A percentile compares a stretch with the other conserved stretches of the same genome.
phyloP scores from a whole-genome alignment of 2,113 vertebrate species.

The Platycercus adscitus region DNA sequence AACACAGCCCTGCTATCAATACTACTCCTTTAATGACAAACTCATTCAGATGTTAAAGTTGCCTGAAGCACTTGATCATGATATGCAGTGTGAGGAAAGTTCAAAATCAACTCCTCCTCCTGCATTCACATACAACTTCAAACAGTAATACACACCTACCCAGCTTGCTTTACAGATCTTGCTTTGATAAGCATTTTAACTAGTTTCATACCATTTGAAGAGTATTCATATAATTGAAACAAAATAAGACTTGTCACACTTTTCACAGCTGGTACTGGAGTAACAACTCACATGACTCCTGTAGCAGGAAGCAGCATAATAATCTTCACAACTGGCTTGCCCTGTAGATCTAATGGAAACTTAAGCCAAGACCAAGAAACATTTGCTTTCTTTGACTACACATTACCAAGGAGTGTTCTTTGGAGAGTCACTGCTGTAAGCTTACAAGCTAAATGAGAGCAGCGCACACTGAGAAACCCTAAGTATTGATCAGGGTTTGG shows the following conservation, averaged over 20 bases:
- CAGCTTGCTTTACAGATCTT: slow-evolving; percentile 47
- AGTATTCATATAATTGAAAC: slow-evolving; percentile 7
- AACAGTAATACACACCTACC: slow-evolving; percentile 25
- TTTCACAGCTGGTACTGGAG: background rate
- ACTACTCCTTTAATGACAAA: background rate
- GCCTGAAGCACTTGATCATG: slow-evolving; percentile 23
- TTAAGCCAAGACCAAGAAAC: background rate
- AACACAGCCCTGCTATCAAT: slow-evolving; percentile 28
- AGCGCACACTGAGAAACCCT: background rate
- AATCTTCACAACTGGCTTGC: background rate
- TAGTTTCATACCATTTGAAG: slow-evolving; percentile 29
- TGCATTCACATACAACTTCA: slow-evolving; percentile 13
- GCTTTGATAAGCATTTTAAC: slow-evolving; percentile 53
- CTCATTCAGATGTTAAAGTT: slow-evolving; percentile 46
- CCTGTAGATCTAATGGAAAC: background rate
- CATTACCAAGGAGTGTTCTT: background rate
- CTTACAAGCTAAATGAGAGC: background rate
- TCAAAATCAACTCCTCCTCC: slow-evolving; percentile 39
- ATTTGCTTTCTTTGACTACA: background rate
- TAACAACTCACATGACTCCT: background rate
- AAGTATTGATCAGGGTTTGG: background rate
- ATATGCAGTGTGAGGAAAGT: slow-evolving; percentile 2
- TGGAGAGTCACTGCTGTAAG: background rate
- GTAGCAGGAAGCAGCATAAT: background rate
- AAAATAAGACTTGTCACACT: slow-evolving; percentile 15